Percentiles rank a stretch among this genome's conserved stretches.
phyloP scores from a whole-genome alignment of 2,888 invertebrate genomes.

The Pyrrhia umbra region DNA sequence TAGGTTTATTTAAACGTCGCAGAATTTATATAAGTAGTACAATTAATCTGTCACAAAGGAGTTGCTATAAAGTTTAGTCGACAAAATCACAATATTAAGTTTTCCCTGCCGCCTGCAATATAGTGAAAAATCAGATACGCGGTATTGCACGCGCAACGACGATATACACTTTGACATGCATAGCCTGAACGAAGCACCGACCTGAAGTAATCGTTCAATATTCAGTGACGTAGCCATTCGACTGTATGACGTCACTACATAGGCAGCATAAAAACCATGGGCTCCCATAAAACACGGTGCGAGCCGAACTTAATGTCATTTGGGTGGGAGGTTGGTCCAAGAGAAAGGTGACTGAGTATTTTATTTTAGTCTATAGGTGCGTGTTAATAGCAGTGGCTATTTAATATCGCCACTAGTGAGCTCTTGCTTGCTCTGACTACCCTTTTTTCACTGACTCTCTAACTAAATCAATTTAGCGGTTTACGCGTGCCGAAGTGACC shows the following conservation, averaged over 20 bases:
- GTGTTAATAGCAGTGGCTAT: too few relatives aligned
- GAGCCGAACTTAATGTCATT: constrained; percentile 53
- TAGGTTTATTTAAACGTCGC: too few relatives aligned
- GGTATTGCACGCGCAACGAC: background rate
- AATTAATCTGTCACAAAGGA: too few relatives aligned
- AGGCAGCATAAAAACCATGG: constrained; percentile 43
- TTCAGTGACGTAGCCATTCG: constrained; percentile 23
- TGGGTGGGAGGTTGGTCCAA: constrained; percentile 26
- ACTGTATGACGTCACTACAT: constrained; percentile 36
- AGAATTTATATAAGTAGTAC: too few relatives aligned
- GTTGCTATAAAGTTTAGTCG: too few relatives aligned
- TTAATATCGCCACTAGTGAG: too few relatives aligned
- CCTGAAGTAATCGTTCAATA: background rate
- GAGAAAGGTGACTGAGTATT: background rate
- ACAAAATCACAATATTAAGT: background rate
- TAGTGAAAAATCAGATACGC: too few relatives aligned
- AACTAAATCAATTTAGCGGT: too few relatives aligned
- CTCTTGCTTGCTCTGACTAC: too few relatives aligned
- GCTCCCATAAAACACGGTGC: constrained; percentile 36
- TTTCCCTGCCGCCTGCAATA: background rate
- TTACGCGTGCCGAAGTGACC: too few relatives aligned
- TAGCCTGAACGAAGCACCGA: constrained; percentile 22
- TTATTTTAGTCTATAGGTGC: too few relatives aligned
- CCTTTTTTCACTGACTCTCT: too few relatives aligned
- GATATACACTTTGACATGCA: background rate